Percentiles rank a stretch among this genome's conserved stretches.
Conservation (phyloP, 2,113 vertebrate species). For the Spermophilus dauricus region DNA sequence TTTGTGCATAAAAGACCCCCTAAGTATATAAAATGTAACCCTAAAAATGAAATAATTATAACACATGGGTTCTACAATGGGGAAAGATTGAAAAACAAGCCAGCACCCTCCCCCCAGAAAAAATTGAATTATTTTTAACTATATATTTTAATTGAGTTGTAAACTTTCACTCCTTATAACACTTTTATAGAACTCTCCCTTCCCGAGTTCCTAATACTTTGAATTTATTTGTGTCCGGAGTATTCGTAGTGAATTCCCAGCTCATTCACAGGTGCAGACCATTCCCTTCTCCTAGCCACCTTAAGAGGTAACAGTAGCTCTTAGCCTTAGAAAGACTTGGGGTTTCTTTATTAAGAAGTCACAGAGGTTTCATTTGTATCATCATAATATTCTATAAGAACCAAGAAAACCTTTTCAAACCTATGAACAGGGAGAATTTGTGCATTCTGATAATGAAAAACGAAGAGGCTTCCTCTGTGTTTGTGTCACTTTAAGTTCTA, state of each 20-base stretch:
- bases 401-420: conserved; percentile 48
- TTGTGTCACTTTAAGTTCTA: neutral
- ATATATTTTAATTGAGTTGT: conserved; percentile 51
- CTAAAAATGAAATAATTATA: neutral
- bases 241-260: neutral
- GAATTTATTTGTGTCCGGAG: neutral
- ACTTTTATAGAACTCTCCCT: conserved; percentile 11
- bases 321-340: conserved; percentile 46
- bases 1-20: neutral
- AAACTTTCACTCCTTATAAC: neutral
- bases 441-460: neutral
- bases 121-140: conserved; percentile 40
- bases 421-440: neutral
- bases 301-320: neutral
- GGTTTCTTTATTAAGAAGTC: conserved; percentile 55
- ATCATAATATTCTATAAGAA: conserved; percentile 21
- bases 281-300: neutral
- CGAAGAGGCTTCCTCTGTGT: neutral
- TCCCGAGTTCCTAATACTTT: neutral
- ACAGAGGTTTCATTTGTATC: conserved; percentile 40
- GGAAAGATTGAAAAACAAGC: conserved; percentile 32
- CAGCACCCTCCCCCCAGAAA: neutral
- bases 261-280: neutral
- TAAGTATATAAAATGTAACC: conserved; percentile 31
- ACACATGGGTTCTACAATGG: neutral